phyloP scores from a whole-genome alignment of 2,797 vertebrate genomes.

The Sternotherus odoratus region DNA sequence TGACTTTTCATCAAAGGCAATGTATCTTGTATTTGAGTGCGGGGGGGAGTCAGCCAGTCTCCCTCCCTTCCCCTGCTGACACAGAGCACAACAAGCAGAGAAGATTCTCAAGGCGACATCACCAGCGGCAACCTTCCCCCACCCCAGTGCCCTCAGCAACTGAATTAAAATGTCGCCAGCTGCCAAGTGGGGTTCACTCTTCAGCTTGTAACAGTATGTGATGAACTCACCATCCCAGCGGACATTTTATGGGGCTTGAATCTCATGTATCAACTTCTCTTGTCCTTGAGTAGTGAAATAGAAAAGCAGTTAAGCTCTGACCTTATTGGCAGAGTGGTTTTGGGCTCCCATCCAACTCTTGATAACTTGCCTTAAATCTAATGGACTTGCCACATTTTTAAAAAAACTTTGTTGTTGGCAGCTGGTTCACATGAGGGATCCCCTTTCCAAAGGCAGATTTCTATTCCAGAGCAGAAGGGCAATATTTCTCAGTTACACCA shows the following conservation, averaged over 20 bases:
- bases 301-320: constrained; percentile 65
- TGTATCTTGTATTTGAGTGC: constrained; percentile 40
- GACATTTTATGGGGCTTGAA: not conserved
- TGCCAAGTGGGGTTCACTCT: not conserved
- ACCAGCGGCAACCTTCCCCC: not conserved
- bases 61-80: not conserved
- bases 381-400: constrained; percentile 30
- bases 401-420: fast-evolving
- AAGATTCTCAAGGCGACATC: fast-evolving
- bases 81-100: not conserved
- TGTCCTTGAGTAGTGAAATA: constrained; percentile 64
- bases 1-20: constrained; percentile 70
- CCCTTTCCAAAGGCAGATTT: not conserved
- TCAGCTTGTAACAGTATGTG: not conserved
- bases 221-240: constrained; percentile 27
- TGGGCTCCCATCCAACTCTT: constrained; percentile 52
- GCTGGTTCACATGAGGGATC: fast-evolving
- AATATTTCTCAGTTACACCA: not conserved
- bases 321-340: constrained; percentile 62
- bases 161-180: constrained; percentile 43
- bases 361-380: constrained; percentile 70
- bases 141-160: not conserved
- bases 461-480: not conserved
- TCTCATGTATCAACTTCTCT: constrained; percentile 41
- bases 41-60: constrained; percentile 23